phyloP scores from a whole-genome alignment of 1,140 invertebrate species.

The Nixonia krombeini region DNA sequence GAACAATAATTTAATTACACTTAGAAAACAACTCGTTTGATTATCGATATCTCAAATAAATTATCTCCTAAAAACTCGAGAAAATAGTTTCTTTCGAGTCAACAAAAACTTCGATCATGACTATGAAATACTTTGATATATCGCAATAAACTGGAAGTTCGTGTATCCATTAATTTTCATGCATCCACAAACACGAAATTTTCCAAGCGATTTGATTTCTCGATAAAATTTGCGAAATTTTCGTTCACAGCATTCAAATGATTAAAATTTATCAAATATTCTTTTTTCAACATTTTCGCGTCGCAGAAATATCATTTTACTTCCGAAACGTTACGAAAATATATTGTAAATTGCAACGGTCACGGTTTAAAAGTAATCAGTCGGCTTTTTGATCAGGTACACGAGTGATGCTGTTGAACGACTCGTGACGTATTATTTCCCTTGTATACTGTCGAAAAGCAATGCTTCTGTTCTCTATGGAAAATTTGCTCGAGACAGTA shows the following conservation, averaged over 20 bases:
- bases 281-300: slow-evolving; percentile 5
- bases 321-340: slow-evolving; percentile 35
- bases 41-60: slow-evolving; percentile 36
- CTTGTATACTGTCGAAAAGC: too few relatives aligned
- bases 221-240: not conserved
- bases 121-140: slow-evolving; percentile 15
- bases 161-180: too few relatives aligned
- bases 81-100: slow-evolving; percentile 21
- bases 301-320: slow-evolving; percentile 2
- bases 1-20: slow-evolving; percentile 43
- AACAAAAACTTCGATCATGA: slow-evolving; percentile 28
- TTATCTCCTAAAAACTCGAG: slow-evolving; percentile 15
- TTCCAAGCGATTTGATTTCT: not conserved
- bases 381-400: slow-evolving; percentile 17
- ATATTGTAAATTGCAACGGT: slow-evolving; percentile 32
- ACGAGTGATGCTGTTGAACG: too few relatives aligned
- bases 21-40: slow-evolving; percentile 41
- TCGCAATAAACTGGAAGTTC: not conserved
- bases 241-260: too few relatives aligned
- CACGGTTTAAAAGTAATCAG: slow-evolving; percentile 32
- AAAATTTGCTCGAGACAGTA: too few relatives aligned
- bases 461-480: too few relatives aligned
- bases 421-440: too few relatives aligned
- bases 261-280: too few relatives aligned
- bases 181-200: slow-evolving; percentile 2